phyloP scores from a whole-genome alignment of 2,113 vertebrate genomes.

The Peromyscus californicus region DNA sequence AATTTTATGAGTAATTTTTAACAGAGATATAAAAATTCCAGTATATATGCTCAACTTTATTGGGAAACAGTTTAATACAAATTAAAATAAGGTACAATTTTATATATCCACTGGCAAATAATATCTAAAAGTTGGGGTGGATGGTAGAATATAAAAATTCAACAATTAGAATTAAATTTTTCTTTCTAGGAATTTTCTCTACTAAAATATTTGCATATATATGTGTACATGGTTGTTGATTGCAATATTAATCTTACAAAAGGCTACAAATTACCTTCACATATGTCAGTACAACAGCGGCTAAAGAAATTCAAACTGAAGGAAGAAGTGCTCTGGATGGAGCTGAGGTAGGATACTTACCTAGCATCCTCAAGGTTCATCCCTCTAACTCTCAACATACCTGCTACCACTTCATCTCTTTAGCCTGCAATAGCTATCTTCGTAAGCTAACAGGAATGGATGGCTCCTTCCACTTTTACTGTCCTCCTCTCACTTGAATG shows the following conservation, averaged over 20 bases:
- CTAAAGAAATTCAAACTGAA: conserved; percentile 17
- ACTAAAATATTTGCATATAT: conserved; percentile 30
- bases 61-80: conserved; percentile 22
- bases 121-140: background rate
- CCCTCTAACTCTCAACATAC: background rate
- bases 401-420: background rate
- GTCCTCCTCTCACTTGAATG: background rate
- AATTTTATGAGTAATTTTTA: background rate
- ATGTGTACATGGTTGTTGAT: background rate
- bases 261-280: background rate
- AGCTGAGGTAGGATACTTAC: background rate
- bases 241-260: conserved; percentile 10
- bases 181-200: conserved; percentile 26
- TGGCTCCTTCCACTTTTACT: background rate
- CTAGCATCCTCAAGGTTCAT: background rate
- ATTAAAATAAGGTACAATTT: conserved; percentile 46
- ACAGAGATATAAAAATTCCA: conserved; percentile 42
- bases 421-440: background rate
- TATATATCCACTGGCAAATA: conserved; percentile 43
- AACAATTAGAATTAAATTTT: conserved; percentile 48
- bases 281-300: background rate
- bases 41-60: background rate
- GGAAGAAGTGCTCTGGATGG: background rate
- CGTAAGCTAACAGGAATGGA: background rate
- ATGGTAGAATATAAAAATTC: background rate